These are phyloP conservation scores for Syngnathus acus DNA, from an alignment of 2,797 vertebrate genomes.

Conservation along the genomic window DNA sequence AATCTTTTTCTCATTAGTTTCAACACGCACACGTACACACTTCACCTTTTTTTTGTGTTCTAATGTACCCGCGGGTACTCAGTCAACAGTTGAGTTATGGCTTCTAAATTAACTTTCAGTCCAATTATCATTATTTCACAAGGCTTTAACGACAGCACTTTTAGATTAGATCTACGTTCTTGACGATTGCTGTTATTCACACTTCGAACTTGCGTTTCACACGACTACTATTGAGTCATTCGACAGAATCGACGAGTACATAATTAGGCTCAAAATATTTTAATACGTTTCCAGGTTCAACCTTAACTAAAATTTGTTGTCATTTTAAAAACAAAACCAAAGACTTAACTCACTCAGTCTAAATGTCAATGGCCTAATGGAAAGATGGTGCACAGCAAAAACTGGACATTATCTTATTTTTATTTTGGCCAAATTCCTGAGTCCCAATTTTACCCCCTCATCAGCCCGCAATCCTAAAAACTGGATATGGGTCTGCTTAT, in stretches of 20 bases:
- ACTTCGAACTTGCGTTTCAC: not conserved
- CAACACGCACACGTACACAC: constrained; percentile 12
- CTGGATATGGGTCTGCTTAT: not conserved
- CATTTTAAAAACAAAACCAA: no score
- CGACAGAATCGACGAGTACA: not conserved
- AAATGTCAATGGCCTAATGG: not conserved
- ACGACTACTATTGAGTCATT: not conserved
- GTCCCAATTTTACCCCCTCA: not conserved
- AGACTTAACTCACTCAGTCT: not conserved
- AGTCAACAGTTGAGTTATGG: constrained; percentile 4
- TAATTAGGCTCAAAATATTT: not conserved
- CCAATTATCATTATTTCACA: not conserved
- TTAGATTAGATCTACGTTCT: not conserved
- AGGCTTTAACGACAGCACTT: not conserved
- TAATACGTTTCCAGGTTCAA: not conserved
- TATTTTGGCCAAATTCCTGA: not conserved
- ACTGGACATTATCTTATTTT: not conserved
- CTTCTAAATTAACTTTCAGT: constrained; percentile 1
- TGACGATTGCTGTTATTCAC: not conserved
- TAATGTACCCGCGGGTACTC: not conserved
- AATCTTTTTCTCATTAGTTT: constrained; percentile 9
- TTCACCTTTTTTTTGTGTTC: not conserved
- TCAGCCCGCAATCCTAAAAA: not conserved
- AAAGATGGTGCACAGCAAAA: not conserved
- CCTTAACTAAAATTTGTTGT: not conserved